phyloP scores from a whole-genome alignment of 1,140 invertebrate genomes.

The Melitaea cinxia region DNA sequence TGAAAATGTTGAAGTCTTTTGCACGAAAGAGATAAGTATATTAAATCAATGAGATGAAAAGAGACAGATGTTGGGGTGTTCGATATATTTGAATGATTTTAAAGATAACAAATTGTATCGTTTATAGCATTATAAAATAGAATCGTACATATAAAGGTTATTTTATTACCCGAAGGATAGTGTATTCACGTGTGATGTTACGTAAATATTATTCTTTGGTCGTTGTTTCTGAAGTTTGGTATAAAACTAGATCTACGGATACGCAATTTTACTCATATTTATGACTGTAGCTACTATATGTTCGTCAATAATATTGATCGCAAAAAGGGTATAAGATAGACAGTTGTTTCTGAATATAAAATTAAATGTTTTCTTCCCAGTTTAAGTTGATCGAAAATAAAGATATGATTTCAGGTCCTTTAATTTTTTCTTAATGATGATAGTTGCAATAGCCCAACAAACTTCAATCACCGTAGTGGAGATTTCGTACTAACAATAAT shows the following conservation, averaged over 20 bases:
- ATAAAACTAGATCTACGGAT: not conserved
- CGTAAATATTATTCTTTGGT: constrained; percentile 4
- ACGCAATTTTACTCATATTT: not conserved
- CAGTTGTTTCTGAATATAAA: too few relatives aligned
- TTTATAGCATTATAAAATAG: constrained; percentile 10
- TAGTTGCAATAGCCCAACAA: too few relatives aligned
- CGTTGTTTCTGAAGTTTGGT: not conserved
- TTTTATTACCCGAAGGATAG: constrained; percentile 4
- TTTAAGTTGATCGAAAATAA: too few relatives aligned
- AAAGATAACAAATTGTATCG: constrained; percentile 1
- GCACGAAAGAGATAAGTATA: not conserved
- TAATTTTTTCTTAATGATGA: too few relatives aligned
- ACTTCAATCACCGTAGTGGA: too few relatives aligned
- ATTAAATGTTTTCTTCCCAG: too few relatives aligned
- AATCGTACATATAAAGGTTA: not conserved
- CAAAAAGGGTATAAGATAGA: too few relatives aligned
- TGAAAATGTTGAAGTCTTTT: constrained; percentile 8
- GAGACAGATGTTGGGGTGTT: not conserved
- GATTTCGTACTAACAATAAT: too few relatives aligned
- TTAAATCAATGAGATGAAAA: not conserved
- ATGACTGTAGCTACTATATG: too few relatives aligned
- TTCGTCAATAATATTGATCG: too few relatives aligned
- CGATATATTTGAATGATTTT: constrained; percentile 1
- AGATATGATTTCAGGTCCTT: too few relatives aligned
- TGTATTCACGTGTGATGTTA: constrained; percentile 12